Evolutionary conservation across 1,140 invertebrate genomes (phyloP).

Genomic region (Oppia nitens): DNA sequence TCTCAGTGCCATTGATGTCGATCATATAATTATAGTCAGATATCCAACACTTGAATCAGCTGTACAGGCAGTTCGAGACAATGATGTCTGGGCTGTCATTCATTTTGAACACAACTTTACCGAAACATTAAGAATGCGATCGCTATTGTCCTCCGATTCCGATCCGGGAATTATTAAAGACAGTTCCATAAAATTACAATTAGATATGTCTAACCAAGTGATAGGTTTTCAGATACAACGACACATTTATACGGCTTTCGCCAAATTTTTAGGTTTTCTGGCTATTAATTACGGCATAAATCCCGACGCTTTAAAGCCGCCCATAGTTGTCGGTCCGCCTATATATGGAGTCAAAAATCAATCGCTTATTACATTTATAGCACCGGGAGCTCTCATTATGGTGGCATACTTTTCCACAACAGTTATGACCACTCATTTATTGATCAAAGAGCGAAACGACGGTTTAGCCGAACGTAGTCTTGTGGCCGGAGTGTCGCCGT

Average conservation of each 20-base stretch:
- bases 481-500: constrained; percentile 39
- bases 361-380: constrained; percentile 54
- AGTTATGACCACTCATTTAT: constrained; percentile 70
- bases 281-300: constrained; percentile 13
- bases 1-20: neutral
- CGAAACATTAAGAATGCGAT: constrained; percentile 9
- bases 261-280: constrained; percentile 20
- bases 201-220: constrained; percentile 18
- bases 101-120: constrained; percentile 14
- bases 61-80: constrained; percentile 14
- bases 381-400: constrained; percentile 32
- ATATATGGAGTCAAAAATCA: constrained; percentile 73
- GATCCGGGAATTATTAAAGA: constrained; percentile 4
- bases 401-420: constrained; percentile 91
- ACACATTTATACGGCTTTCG: constrained; percentile 16
- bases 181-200: constrained; percentile 1
- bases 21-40: neutral
- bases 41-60: constrained; percentile 7
- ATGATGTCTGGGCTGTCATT: constrained; percentile 10
- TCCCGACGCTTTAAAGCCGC: constrained; percentile 16
- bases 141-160: constrained; percentile 25
- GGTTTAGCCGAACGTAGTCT: constrained; percentile 69
- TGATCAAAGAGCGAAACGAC: constrained; percentile 79
- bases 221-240: constrained; percentile 20
- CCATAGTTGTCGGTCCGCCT: constrained; percentile 52